Conservation (phyloP, 1,140 invertebrate genomes). For the Cydia strobilella region DNA sequence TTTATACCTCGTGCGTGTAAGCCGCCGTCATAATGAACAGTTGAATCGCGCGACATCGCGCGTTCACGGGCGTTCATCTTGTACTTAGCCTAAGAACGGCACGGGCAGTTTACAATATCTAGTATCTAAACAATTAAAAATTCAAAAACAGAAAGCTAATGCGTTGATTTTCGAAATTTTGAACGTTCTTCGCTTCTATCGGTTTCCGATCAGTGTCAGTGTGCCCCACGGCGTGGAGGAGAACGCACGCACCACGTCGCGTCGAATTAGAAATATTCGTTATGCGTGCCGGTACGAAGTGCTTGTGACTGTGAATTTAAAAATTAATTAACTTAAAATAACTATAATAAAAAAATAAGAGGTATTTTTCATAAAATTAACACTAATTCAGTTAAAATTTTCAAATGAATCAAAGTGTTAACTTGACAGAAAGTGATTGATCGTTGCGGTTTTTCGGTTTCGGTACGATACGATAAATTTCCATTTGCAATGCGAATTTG, state of each 20-base stretch:
- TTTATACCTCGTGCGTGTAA: no score
- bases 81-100: background rate
- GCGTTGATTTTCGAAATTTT: conserved; percentile 3
- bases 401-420: conserved; percentile 28
- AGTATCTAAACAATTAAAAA: background rate
- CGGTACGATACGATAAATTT: conserved; percentile 7
- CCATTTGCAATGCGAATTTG: background rate
- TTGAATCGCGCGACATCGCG: no score
- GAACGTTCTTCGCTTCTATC: background rate
- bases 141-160: background rate
- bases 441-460: conserved; percentile 30
- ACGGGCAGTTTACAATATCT: background rate
- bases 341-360: background rate
- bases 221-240: background rate
- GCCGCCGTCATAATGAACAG: no score
- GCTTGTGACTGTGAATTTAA: background rate
- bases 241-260: conserved; percentile 1
- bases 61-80: no score
- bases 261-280: conserved; percentile 2
- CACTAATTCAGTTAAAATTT: background rate
- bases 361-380: background rate
- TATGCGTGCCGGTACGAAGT: conserved; percentile 1
- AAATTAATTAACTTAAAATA: conserved; percentile 8
- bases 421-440: conserved; percentile 27
- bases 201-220: conserved; percentile 30